Evolutionary conservation across 2,113 vertebrate species (phyloP).

Genomic region (Rhinopomastus cyanomelas): DNA sequence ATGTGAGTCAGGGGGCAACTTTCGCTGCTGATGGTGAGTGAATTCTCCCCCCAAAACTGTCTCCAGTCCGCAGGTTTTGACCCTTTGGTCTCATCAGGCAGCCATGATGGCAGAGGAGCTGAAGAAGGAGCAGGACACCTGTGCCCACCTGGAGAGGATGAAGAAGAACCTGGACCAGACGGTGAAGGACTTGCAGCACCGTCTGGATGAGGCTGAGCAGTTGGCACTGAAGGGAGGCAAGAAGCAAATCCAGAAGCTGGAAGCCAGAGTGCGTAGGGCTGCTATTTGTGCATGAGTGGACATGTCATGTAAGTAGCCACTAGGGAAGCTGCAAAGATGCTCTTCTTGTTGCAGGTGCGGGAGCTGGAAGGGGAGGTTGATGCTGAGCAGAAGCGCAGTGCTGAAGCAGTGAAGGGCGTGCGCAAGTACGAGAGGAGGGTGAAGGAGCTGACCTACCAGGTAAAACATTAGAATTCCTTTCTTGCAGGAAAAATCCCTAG

Average conservation of each 20-base stretch:
- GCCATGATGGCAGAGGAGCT: constrained; percentile 94
- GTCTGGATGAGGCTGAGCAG: too few species aligned
- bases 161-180: constrained; percentile 56
- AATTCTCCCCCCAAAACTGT: not conserved
- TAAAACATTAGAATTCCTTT: too few species aligned
- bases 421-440: constrained; percentile 85
- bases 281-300: not conserved
- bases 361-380: constrained; percentile 84
- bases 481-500: too few species aligned
- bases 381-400: constrained; percentile 76
- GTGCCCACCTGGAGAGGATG: constrained; percentile 67
- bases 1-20: constrained; percentile 48
- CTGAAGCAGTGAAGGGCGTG: constrained; percentile 80
- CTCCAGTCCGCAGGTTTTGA: not conserved
- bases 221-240: not conserved
- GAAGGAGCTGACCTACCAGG: constrained; percentile 86
- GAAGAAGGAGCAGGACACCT: constrained; percentile 94
- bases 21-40: not conserved
- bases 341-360: constrained; percentile 70
- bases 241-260: constrained; percentile 88
- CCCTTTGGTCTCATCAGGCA: not conserved
- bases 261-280: constrained; percentile 75
- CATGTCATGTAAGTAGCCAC: not conserved
- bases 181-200: too few species aligned
- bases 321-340: not conserved